Evolutionary conservation across 2,113 vertebrate genomes (phyloP), one percentile per base, ranked within the genome.

Genomic region (Vidua macroura): DNA sequence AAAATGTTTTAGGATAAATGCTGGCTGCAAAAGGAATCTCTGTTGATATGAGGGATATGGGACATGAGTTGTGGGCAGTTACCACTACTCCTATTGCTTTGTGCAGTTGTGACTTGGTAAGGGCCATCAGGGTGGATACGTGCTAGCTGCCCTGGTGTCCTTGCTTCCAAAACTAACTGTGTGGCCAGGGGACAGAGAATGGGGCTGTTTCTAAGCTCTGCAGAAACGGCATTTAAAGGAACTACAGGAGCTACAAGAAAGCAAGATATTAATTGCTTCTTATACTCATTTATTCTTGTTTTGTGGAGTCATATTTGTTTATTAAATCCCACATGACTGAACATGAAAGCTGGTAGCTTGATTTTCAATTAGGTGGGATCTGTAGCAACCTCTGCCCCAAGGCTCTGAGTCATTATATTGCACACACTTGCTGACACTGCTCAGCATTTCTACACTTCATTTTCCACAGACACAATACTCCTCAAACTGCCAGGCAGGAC

Each of bases 71-170:
- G 77, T 28, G 55, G 41, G 77, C 44, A 78, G 44, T 49, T 85
- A 14, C 56, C 43, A 44, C 49, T 37, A 15, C 14, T 31, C 5
- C 25, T 82, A 24, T 48, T 86, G 64, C 53, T 80, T 58, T 59
- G 39, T 76, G 53, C 55, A 51, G 49, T 5, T 76, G 13, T 62
- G n/a, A 21, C 37, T 59, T 4, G 6, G 31, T 49, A 31, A 48
- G 0, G 9, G 44, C 60, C 17, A 1, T 44, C 52, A 27, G 28
- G 15, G 44, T 60, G 59, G 31, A 7, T 39, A 20, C 0, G 0
- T n/a, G 33, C 51, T 49, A 39, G 23, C 80, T 81, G 52, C 18
- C 37, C 25, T 53, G 16, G 24, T 31, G 17, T 88, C 52, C 28
- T 67, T 1, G 0, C 51, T 79, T 85, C 67, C 39, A 19, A 39